These are phyloP conservation scores for Xestia ashworthii DNA, from an alignment of 2,888 invertebrate species.

Conservation along the genomic window DNA sequence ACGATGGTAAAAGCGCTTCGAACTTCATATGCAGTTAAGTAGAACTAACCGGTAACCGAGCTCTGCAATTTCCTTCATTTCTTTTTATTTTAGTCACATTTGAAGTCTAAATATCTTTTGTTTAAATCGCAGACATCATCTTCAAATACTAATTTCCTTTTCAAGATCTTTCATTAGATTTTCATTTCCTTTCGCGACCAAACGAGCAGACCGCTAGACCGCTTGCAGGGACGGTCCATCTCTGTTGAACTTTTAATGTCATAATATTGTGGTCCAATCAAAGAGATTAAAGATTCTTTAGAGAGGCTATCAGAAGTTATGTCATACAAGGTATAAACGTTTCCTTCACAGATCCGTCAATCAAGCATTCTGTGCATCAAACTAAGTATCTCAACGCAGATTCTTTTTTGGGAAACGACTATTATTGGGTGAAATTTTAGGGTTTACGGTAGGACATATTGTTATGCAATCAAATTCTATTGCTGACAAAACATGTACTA, in stretches of 20 bases:
- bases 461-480: too few relatives aligned
- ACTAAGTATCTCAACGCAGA: background rate
- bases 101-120: background rate
- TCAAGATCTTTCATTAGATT: background rate
- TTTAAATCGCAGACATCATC: background rate
- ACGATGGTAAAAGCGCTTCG: background rate
- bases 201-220: background rate
- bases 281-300: background rate
- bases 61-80: background rate
- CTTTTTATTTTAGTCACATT: background rate
- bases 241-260: background rate
- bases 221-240: background rate
- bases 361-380: background rate
- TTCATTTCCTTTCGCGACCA: slow-evolving; percentile 7
- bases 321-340: background rate
- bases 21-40: background rate
- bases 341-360: background rate
- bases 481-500: too few relatives aligned
- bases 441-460: too few relatives aligned
- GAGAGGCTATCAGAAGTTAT: background rate
- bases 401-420: background rate
- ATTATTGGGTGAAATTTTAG: too few relatives aligned
- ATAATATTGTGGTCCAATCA: background rate
- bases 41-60: background rate
- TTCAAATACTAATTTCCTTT: slow-evolving; percentile 22